Base-by-base conservation (phyloP, 2,113 vertebrate genomes). In the Myotis lucifugus region DNA sequence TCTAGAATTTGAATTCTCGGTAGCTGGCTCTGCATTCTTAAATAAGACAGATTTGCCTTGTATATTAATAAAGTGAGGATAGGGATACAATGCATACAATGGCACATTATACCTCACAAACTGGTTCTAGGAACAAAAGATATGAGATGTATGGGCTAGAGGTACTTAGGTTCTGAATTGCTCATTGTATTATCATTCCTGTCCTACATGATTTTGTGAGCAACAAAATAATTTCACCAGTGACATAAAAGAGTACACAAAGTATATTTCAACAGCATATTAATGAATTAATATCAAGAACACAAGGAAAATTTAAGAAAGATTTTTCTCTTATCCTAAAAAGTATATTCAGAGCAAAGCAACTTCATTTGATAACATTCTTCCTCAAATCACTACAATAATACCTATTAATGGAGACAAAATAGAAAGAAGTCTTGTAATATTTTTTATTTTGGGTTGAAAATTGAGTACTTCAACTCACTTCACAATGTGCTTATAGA, bases 401-500 rank as follows among this genome's bases (percentile, higher is more conserved):
- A 93, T 70, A 48, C 1, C 27, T 93, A 82, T 72, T 73, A 86
- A 88, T 73, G 3, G n/a, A 56, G 34, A 61, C 14, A 89, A 86
- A 34, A 19, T 2, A 34, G 10, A 72, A 56, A 85, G 82, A 83
- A 42, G n/a, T 88, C 18, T n/a, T n/a, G 0, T 34, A 59, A 90
- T 67, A 27, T 34, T 37, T 90, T 88, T 25, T 37, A 3, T 48
- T 13, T 69, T 90, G 7, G 12, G 37, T 32, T 88, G 19, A 72
- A 32, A 92, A 78, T 40, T 93, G 34, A 96, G 86, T 19, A 94
- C 85, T 89, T 95, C 50, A 89, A 50, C 73, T 91, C 19, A 79
- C 6, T 23, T 88, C 73, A 59, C 52, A 84, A 73, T 15, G 4
- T 64, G n/a, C 14, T 76, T 52, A 89, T 56, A 92, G 15, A 94